These are phyloP conservation scores for Paratrypauchen microcephalus DNA, from an alignment of 2,797 vertebrate genomes.

Conservation along the genomic window DNA sequence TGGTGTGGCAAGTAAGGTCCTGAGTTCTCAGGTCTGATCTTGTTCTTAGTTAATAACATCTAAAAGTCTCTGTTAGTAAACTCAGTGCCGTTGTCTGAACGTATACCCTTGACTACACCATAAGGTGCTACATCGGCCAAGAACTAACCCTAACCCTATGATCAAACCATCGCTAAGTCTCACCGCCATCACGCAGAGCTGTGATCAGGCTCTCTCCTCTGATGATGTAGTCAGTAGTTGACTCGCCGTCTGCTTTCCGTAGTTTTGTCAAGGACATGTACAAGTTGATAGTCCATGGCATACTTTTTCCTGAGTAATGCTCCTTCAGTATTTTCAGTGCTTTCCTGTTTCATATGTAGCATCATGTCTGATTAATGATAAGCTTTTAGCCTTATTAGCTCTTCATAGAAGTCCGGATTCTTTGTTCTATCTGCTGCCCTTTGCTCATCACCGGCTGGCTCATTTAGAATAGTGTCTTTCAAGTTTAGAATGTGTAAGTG, in stretches of 20 bases:
- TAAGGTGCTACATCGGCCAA: too few species aligned
- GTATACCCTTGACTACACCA: too few species aligned
- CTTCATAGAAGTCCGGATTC: constrained; percentile 27
- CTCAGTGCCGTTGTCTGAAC: too few species aligned
- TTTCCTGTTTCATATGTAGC: constrained; percentile 27
- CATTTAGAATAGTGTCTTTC: constrained; percentile 29
- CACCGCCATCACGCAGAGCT: constrained; percentile 20
- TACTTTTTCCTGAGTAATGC: constrained; percentile 32
- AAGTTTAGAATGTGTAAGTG: constrained; percentile 16
- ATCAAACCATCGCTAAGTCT: constrained; percentile 34
- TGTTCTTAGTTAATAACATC: too few species aligned
- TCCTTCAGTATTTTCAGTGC: constrained; percentile 34
- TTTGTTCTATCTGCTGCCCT: not conserved
- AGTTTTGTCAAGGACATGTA: constrained; percentile 14
- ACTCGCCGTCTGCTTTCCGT: constrained; percentile 1
- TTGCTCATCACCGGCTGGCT: not conserved
- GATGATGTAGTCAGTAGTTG: constrained; percentile 32
- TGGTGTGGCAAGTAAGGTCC: too few species aligned
- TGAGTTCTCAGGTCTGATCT: too few species aligned
- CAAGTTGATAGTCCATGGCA: constrained; percentile 29
- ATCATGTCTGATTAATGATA: constrained; percentile 33
- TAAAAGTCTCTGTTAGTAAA: too few species aligned
- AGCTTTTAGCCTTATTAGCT: constrained; percentile 23
- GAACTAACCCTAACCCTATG: too few species aligned
- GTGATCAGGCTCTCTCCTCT: constrained; percentile 27